Evolutionary conservation across 1,140 invertebrate genomes (phyloP).

Genomic region (Batillaria attramentaria): DNA sequence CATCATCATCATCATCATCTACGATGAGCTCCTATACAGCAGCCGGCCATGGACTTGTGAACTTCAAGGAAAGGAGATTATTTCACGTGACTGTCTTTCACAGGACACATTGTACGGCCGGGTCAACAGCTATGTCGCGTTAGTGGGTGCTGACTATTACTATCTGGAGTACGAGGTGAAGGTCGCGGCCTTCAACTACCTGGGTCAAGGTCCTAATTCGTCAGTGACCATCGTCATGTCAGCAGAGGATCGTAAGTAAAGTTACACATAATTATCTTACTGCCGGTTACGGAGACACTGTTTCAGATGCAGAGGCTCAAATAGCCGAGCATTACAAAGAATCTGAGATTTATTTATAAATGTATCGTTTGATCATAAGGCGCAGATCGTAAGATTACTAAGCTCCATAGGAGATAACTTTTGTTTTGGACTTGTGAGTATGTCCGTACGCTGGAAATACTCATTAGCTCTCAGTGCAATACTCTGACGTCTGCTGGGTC

Average conservation of each 20-base stretch:
- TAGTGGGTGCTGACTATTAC: constrained; percentile 83
- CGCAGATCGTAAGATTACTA: background rate
- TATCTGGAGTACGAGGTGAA: constrained; percentile 93
- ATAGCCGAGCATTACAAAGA: background rate
- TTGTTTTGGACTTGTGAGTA: too few relatives aligned
- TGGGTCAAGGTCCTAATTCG: constrained; percentile 60
- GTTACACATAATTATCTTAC: too few relatives aligned
- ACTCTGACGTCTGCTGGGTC: too few relatives aligned
- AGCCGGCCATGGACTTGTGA: too few relatives aligned
- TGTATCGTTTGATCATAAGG: background rate
- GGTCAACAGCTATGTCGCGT: constrained; percentile 20
- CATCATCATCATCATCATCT: too few relatives aligned
- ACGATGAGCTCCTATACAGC: too few relatives aligned
- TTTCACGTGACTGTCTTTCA: background rate
- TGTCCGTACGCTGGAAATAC: too few relatives aligned
- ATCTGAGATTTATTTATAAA: too few relatives aligned
- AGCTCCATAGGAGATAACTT: background rate
- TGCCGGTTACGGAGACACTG: background rate
- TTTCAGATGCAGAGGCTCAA: background rate
- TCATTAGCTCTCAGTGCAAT: too few relatives aligned
- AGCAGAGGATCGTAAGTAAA: constrained; percentile 74
- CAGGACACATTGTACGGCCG: constrained; percentile 28
- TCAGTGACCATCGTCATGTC: constrained; percentile 52
- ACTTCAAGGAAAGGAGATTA: too few relatives aligned
- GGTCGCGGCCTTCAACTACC: constrained; percentile 78